phyloP scores from a whole-genome alignment of 2,888 invertebrate genomes.

The Syrphus vitripennis region DNA sequence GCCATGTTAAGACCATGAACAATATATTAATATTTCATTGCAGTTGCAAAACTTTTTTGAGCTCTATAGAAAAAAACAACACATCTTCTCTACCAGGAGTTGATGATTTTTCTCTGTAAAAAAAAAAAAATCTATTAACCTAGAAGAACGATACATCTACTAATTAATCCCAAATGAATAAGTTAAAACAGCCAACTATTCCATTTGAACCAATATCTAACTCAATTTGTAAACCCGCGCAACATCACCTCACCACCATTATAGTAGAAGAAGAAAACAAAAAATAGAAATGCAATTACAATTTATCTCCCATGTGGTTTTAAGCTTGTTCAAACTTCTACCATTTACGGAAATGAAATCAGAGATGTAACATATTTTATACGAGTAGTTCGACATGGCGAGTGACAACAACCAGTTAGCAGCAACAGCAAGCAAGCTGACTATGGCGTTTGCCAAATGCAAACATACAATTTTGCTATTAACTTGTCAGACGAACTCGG shows the following conservation, averaged over 20 bases:
- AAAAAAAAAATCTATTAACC: neutral
- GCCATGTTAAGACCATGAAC: neutral
- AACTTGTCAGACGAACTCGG: constrained; percentile 25
- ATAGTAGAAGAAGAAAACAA: neutral
- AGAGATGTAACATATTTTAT: constrained; percentile 40
- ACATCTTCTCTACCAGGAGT: neutral
- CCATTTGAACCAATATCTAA: neutral
- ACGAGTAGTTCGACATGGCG: neutral
- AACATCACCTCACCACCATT: neutral
- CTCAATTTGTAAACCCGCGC: constrained; percentile 21
- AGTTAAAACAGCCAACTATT: neutral
- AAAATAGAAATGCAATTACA: constrained; percentile 41
- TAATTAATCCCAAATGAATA: constrained; percentile 50
- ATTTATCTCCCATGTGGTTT: constrained; percentile 37
- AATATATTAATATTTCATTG: neutral
- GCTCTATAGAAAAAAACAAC: neutral
- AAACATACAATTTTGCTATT: constrained; percentile 22
- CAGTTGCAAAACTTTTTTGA: too few species aligned
- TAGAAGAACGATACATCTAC: neutral
- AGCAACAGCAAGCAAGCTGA: neutral
- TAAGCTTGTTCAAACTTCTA: constrained; percentile 22
- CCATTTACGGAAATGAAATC: constrained; percentile 57
- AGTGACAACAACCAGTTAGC: neutral
- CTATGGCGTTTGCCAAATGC: constrained; percentile 32
- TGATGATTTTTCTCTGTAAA: neutral